Evolutionary conservation across 2,113 vertebrate species (phyloP).

Genomic region (Stictonetta naevosa): DNA sequence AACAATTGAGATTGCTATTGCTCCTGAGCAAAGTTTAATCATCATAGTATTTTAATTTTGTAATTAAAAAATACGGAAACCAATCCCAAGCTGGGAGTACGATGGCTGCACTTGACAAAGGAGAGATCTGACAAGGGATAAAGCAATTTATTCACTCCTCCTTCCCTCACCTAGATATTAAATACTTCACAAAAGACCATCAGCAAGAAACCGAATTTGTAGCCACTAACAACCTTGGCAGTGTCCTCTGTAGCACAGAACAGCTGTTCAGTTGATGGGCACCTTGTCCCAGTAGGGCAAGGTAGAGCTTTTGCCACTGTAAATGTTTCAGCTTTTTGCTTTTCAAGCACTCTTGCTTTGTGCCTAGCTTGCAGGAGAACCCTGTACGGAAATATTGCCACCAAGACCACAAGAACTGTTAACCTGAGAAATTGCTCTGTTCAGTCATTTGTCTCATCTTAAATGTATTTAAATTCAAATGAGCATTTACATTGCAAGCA

Average conservation of each 20-base stretch:
- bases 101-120: neutral
- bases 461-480: neutral
- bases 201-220: neutral
- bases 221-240: slow-evolving; percentile 41
- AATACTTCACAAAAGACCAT: slow-evolving; percentile 25
- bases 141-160: slow-evolving; percentile 35
- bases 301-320: neutral
- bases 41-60: neutral
- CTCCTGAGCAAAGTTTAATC: slow-evolving; percentile 13
- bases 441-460: neutral
- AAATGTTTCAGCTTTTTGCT: slow-evolving; percentile 1
- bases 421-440: neutral
- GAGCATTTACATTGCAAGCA: neutral
- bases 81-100: slow-evolving; percentile 10
- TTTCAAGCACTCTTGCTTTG: neutral
- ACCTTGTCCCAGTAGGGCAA: neutral
- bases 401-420: neutral
- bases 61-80: neutral
- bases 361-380: neutral
- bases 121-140: neutral
- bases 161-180: slow-evolving; percentile 29
- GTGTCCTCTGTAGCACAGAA: slow-evolving; percentile 5
- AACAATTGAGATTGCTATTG: neutral
- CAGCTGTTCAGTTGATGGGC: slow-evolving; percentile 47
- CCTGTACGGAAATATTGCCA: neutral